phyloP scores from a whole-genome alignment of 2,113 vertebrate genomes.

The Zosterops pallidus region DNA sequence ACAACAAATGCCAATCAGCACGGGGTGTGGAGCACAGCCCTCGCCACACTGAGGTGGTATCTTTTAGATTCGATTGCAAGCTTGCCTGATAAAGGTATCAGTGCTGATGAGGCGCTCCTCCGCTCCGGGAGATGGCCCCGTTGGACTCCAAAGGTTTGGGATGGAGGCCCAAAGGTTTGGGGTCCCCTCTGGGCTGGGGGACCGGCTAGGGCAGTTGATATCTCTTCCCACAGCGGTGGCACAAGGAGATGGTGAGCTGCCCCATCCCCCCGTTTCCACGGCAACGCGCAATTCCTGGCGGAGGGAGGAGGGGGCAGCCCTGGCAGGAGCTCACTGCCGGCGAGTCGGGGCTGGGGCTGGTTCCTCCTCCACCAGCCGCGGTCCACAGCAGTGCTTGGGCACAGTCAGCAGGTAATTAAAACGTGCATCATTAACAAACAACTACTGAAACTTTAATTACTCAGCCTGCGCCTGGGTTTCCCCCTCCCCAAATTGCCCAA shows the following conservation, averaged over 20 bases:
- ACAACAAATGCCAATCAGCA: not conserved
- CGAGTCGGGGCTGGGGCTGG: not conserved
- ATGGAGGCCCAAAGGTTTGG: not conserved
- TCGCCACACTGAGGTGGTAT: not conserved
- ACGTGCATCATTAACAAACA: not conserved
- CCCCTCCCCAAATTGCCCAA: not conserved
- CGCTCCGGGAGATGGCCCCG: fast-evolving
- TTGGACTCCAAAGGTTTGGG: not conserved
- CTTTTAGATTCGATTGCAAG: not conserved
- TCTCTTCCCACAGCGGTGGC: not conserved
- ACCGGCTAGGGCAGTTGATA: not conserved
- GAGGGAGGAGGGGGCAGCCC: not conserved
- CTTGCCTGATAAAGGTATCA: not conserved
- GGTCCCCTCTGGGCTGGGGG: not conserved
- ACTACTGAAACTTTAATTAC: slow-evolving; percentile 52
- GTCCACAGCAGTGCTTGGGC: not conserved
- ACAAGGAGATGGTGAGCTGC: not conserved
- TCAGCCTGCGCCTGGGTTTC: not conserved
- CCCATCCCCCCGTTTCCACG: not conserved
- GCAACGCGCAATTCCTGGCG: not conserved
- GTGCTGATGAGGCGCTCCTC: fast-evolving
- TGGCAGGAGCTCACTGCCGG: not conserved
- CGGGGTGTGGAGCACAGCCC: not conserved
- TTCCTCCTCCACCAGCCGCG: not conserved
- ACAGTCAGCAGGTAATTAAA: slow-evolving; percentile 49